Conservation (phyloP, 2,113 vertebrate species). For the Chaenocephalus aceratus region DNA sequence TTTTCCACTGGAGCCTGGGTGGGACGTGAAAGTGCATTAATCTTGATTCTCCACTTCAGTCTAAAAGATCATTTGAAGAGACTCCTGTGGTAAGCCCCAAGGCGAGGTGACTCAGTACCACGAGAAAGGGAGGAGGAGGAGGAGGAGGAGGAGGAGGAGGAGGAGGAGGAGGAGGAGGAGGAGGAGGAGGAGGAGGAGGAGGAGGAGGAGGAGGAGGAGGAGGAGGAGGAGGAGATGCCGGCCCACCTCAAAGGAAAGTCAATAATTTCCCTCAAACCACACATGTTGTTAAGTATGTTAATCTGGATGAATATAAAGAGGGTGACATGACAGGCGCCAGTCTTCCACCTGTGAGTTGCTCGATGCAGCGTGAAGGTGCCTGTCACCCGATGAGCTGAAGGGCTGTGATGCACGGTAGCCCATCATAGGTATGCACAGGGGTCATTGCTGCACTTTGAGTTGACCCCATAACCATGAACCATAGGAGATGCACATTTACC, state of each 20-base stretch:
- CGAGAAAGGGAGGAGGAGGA: constrained; percentile 39
- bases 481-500: neutral
- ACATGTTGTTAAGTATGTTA: constrained; percentile 55
- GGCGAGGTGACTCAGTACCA: constrained; percentile 70
- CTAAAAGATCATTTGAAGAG: constrained; percentile 82
- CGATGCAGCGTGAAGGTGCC: constrained; percentile 72
- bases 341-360: constrained; percentile 61
- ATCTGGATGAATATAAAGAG: constrained; percentile 65
- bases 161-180: constrained; percentile 3
- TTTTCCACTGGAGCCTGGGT: constrained; percentile 58
- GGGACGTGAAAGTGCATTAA: constrained; percentile 83
- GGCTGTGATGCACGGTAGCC: constrained; percentile 36
- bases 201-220: constrained; percentile 13
- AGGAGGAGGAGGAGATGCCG: too few species aligned
- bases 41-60: constrained; percentile 83
- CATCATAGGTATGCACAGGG: neutral
- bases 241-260: too few species aligned
- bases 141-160: too few species aligned
- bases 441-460: constrained; percentile 9
- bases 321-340: constrained; percentile 46
- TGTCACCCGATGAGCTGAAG: constrained; percentile 48
- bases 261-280: constrained; percentile 47
- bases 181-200: neutral
- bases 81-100: constrained; percentile 80
- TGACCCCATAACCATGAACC: neutral